Base-by-base conservation (phyloP, 1,140 invertebrate genomes). In the Drosophila pallidifrons region DNA sequence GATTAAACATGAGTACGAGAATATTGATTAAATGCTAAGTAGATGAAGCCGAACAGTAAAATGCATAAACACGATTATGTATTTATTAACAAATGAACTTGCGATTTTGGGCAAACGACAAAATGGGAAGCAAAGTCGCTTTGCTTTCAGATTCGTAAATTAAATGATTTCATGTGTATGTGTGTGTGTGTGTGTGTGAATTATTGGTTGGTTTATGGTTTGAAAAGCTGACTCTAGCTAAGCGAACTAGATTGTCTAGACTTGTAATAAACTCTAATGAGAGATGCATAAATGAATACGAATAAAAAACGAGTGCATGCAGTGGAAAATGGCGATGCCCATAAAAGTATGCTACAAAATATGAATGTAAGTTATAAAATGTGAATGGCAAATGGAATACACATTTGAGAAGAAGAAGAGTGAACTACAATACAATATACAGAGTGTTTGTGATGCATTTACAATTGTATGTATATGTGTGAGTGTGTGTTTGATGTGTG, bases 41-140 rank as follows among this genome's bases (percentile, higher is more conserved):
- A 64, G 25, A 77, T 82, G 68, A 86, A 72, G 81, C 78, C 75
- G 59, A 71, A 74, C 80, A 85, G 72, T 73, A 79, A 51, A 32
- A 54, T 10, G 8, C 15, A 6, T 35, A 43, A 30, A 69, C 35
- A 38, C 35, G 35, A 38, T 38, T 38, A 38, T 61, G 67, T 54
- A 32, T 45, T 13, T 11, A 35, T 59, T n/a, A 59, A 52, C 20
- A 59, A 63, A 61, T 55, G 68, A 38, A 65, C 54, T 58, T n/a
- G 43, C 43, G 58, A 38, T 10, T 63, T 30, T 25, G 25, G 25
- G 41, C 35, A 54, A 60, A 70, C 47, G 51, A 52, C 71, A 54
- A 61, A 41, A 47, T 16, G 47, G 20, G 30, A 55, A 60, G 70
- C 55, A 68, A 68, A 52, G 15, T 20, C 13, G 32, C 16, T 60